Conservation (phyloP, 2,888 invertebrate genomes). For the Pammene aurita region DNA sequence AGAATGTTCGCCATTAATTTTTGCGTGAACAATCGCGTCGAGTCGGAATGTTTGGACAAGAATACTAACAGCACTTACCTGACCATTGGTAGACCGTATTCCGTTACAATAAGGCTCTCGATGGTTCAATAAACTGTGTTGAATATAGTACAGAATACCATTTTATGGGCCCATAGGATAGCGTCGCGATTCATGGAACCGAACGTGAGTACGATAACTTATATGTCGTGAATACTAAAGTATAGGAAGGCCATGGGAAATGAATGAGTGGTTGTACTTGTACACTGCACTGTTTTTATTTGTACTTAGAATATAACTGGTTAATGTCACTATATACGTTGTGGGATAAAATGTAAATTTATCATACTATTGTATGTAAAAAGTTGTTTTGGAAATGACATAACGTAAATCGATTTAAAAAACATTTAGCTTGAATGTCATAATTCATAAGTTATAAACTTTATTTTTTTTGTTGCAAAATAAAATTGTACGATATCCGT, state of each 20-base stretch:
- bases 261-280: conserved; percentile 19
- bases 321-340: not conserved
- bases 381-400: no score
- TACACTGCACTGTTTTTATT: not conserved
- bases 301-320: not conserved
- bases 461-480: no score
- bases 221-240: conserved; percentile 49
- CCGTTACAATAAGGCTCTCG: not conserved
- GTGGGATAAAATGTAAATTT: not conserved
- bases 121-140: not conserved
- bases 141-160: conserved; percentile 46
- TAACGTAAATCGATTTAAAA: no score
- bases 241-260: conserved; percentile 43
- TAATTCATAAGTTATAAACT: no score
- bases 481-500: no score
- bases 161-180: conserved; percentile 45
- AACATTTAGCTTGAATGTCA: no score
- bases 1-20: conserved; percentile 37
- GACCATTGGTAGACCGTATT: not conserved
- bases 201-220: conserved; percentile 44
- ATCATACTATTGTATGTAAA: no score
- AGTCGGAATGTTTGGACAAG: conserved; percentile 29
- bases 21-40: conserved; percentile 35
- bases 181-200: conserved; percentile 47
- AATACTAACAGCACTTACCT: conserved; percentile 43